A percentile compares a stretch with the other conserved stretches of the same genome.
Evolutionary conservation across 2,888 invertebrate genomes (phyloP).

Genomic region (Megastigmus dorsalis): DNA sequence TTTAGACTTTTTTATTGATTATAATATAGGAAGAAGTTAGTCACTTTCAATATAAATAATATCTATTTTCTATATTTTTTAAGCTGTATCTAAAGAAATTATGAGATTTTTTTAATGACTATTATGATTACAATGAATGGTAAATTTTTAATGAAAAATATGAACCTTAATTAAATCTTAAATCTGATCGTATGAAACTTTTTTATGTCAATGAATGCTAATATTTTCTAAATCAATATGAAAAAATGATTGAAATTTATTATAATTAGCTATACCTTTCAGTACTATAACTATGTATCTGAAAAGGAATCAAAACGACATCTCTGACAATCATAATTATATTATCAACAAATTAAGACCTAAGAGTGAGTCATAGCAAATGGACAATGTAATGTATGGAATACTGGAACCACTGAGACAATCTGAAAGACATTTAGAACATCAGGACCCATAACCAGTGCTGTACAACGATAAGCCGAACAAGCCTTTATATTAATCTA

Average conservation of each 20-base stretch:
- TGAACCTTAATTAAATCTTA: neutral
- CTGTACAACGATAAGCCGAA: constrained; percentile 71
- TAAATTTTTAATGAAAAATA: neutral
- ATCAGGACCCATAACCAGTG: constrained; percentile 71
- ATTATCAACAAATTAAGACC: constrained; percentile 21
- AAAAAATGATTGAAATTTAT: constrained; percentile 21
- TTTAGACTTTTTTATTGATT: neutral
- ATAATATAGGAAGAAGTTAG: constrained; percentile 12
- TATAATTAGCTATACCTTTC: constrained; percentile 41
- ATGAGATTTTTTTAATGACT: neutral
- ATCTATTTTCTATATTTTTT: constrained; percentile 14
- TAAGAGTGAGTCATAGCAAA: constrained; percentile 35
- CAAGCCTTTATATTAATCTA: constrained; percentile 62
- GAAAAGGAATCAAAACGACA: constrained; percentile 35
- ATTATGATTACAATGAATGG: neutral
- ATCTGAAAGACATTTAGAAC: constrained; percentile 70
- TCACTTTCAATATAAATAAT: constrained; percentile 21
- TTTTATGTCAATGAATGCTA: neutral
- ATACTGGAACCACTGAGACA: constrained; percentile 65
- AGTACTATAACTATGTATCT: constrained; percentile 40
- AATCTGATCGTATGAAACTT: too few relatives aligned
- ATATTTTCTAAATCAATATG: neutral
- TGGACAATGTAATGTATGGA: constrained; percentile 34
- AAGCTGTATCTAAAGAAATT: neutral
- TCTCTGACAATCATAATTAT: constrained; percentile 12